Evolutionary conservation across 2,888 invertebrate genomes (phyloP).

Genomic region (Drosophila barbarae): DNA sequence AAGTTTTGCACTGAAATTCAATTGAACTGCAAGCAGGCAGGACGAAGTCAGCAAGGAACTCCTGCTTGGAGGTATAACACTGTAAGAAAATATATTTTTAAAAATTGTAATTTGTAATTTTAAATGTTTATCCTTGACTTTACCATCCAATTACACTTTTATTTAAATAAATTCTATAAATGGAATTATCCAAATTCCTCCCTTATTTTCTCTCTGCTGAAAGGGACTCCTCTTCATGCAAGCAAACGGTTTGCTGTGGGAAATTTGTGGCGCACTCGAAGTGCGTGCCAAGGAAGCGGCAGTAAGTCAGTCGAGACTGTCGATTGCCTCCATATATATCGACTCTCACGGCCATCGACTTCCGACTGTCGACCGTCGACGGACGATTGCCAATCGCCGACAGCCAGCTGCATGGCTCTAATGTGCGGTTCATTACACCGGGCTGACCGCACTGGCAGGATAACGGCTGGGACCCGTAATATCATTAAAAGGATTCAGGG

Average conservation of each 20-base stretch:
- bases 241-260: conserved; percentile 9
- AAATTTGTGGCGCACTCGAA: conserved; percentile 49
- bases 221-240: background rate
- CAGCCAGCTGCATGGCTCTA: conserved; percentile 48
- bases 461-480: conserved; percentile 49
- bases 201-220: background rate
- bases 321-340: conserved; percentile 15
- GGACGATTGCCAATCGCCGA: conserved; percentile 20
- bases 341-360: conserved; percentile 3
- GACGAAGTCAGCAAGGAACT: conserved; percentile 20
- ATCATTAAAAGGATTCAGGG: conserved; percentile 72
- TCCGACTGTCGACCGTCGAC: conserved; percentile 26
- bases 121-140: background rate
- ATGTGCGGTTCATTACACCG: conserved; percentile 75
- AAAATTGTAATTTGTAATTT: background rate
- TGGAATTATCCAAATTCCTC: background rate
- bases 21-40: conserved; percentile 54
- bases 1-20: conserved; percentile 61
- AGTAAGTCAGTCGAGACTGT: conserved; percentile 54
- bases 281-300: conserved; percentile 58
- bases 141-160: background rate
- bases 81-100: background rate
- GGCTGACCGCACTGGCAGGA: conserved; percentile 57
- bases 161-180: background rate
- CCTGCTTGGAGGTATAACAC: conserved; percentile 6